Evolutionary conservation across 2,888 invertebrate genomes (phyloP).

Genomic region (Cremastinae sp.): DNA sequence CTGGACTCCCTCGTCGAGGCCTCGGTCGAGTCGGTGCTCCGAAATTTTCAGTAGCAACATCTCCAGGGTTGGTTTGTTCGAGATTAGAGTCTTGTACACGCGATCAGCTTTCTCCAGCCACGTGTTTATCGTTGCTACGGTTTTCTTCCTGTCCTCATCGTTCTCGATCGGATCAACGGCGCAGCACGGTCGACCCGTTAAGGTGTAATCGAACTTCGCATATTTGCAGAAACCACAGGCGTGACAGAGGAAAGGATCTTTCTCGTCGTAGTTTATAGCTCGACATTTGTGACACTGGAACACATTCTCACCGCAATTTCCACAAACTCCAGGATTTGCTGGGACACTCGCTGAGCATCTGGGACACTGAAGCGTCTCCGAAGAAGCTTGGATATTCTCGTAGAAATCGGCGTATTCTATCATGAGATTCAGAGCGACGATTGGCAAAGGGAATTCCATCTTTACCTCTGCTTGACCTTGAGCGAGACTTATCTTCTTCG

Average conservation of each 20-base stretch:
- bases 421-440: slow-evolving; percentile 98
- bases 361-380: slow-evolving; percentile 97
- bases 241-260: slow-evolving; percentile 99
- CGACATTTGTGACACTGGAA: slow-evolving; percentile 99
- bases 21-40: slow-evolving; percentile 90
- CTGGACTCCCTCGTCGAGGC: slow-evolving; percentile 83
- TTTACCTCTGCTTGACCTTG: slow-evolving; percentile 97
- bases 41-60: slow-evolving; percentile 92
- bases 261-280: slow-evolving; percentile 99
- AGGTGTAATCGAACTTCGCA: slow-evolving; percentile 98
- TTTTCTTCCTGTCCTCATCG: slow-evolving; percentile 97
- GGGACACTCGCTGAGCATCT: slow-evolving; percentile 98
- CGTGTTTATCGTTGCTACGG: slow-evolving; percentile 94
- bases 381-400: slow-evolving; percentile 95
- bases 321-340: slow-evolving; percentile 98
- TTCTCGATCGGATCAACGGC: slow-evolving; percentile 98
- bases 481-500: slow-evolving; percentile 93
- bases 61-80: slow-evolving; percentile 94
- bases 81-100: slow-evolving; percentile 94
- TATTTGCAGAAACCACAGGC: slow-evolving; percentile 99
- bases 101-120: slow-evolving; percentile 96
- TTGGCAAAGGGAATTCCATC: slow-evolving; percentile 97
- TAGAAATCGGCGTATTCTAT: slow-evolving; percentile 99
- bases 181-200: slow-evolving; percentile 94
- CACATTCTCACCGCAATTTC: slow-evolving; percentile 98